These are phyloP conservation scores for Phyllostomus discolor DNA, from an alignment of 2,113 vertebrate genomes.

Conservation along the genomic window DNA sequence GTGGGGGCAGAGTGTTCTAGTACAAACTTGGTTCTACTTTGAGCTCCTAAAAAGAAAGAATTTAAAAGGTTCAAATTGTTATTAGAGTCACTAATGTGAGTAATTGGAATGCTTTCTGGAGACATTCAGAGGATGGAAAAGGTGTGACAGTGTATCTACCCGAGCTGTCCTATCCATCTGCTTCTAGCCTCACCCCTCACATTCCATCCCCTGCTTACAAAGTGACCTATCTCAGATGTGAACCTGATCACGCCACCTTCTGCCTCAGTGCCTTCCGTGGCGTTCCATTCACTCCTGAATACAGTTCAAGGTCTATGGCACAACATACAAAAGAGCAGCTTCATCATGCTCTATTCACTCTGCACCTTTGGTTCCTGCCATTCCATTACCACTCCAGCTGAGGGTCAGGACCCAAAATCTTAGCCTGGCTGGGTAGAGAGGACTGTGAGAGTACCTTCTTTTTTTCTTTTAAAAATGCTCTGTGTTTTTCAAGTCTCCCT, in stretches of 20 bases:
- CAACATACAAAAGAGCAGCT: background rate
- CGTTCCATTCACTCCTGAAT: background rate
- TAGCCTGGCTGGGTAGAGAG: background rate
- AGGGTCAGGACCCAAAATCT: background rate
- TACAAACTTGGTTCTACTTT: background rate
- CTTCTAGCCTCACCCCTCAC: background rate
- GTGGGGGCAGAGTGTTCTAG: background rate
- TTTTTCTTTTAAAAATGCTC: background rate
- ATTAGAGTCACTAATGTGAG: background rate
- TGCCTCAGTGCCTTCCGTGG: background rate
- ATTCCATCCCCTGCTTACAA: background rate
- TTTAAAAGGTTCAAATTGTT: background rate
- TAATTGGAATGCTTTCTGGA: background rate
- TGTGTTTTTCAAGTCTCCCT: background rate
- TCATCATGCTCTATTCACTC: background rate
- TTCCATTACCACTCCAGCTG: background rate
- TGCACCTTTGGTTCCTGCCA: background rate
- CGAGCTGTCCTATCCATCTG: background rate
- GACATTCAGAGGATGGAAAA: background rate
- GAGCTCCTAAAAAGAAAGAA: background rate
- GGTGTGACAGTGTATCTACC: background rate
- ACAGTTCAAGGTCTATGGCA: background rate
- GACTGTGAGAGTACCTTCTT: background rate
- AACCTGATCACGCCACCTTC: background rate
- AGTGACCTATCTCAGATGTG: background rate